Percentiles rank a stretch among this genome's conserved stretches.
These are phyloP conservation scores for Trididemnum nubilum DNA, from an alignment of 23 tunicate genomes.

Conservation along the genomic window DNA sequence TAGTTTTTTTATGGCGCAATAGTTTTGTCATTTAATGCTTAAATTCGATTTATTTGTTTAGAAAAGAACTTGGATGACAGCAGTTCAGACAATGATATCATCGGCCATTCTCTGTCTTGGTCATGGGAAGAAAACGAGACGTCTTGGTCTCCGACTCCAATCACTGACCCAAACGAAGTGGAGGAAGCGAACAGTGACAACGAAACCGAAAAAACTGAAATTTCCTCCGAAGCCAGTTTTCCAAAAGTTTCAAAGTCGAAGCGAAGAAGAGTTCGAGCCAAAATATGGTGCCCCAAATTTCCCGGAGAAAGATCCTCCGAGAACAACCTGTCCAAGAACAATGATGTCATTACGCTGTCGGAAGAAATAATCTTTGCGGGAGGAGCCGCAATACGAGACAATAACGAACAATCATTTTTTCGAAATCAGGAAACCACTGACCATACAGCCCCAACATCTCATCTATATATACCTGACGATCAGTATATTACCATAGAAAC, in stretches of 20 bases:
- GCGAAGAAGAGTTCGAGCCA: slow-evolving; percentile 25
- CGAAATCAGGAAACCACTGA: neutral
- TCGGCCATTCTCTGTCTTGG: slow-evolving; percentile 57
- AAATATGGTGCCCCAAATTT: slow-evolving; percentile 42
- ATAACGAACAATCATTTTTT: no score
- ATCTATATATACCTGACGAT: neutral
- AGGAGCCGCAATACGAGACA: neutral
- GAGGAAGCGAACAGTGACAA: neutral
- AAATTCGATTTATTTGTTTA: no score
- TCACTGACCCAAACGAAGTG: neutral
- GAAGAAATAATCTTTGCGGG: no score
- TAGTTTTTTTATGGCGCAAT: no score
- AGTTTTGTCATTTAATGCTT: no score
- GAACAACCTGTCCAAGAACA: neutral
- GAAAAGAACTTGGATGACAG: no score
- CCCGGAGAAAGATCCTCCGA: slow-evolving; percentile 33
- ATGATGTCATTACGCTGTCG: neutral
- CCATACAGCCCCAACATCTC: neutral
- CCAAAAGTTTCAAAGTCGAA: neutral
- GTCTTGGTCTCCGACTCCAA: slow-evolving; percentile 10
- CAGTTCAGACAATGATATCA: neutral
- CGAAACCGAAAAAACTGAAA: neutral
- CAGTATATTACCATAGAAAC: neutral
- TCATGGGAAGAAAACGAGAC: slow-evolving; percentile 22
- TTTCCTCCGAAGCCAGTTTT: no score